These are phyloP conservation scores for Drosophila maculinotata DNA, from an alignment of 2,888 invertebrate genomes.

Conservation along the genomic window DNA sequence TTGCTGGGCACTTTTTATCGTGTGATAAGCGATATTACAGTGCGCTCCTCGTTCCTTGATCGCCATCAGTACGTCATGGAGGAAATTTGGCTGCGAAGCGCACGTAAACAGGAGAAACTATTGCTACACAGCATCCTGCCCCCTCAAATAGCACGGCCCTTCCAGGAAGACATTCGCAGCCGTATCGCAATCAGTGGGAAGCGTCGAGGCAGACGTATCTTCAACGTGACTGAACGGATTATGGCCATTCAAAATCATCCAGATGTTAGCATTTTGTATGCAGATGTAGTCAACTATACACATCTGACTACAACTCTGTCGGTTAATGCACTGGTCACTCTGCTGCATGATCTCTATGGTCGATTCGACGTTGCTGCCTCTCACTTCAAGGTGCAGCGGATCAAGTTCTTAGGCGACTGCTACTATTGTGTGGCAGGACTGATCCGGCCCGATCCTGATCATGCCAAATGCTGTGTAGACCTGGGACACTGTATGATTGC, in stretches of 20 bases:
- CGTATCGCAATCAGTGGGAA: constrained; percentile 82
- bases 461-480: constrained; percentile 95
- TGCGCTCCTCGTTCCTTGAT: constrained; percentile 63
- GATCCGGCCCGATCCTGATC: constrained; percentile 90
- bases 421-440: constrained; percentile 97
- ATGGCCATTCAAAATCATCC: constrained; percentile 92
- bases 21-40: constrained; percentile 40
- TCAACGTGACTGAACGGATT: background rate
- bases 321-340: constrained; percentile 92
- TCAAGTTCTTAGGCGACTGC: constrained; percentile 97
- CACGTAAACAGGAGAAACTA: constrained; percentile 36
- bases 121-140: constrained; percentile 94
- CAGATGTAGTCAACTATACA: constrained; percentile 97
- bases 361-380: constrained; percentile 95
- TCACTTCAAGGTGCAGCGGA: constrained; percentile 91
- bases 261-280: constrained; percentile 95
- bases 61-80: constrained; percentile 60
- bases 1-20: constrained; percentile 57
- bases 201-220: fast-evolving
- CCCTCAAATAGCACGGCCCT: constrained; percentile 90
- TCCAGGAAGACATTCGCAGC: constrained; percentile 87
- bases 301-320: constrained; percentile 90
- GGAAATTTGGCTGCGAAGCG: constrained; percentile 35
- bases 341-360: constrained; percentile 95
- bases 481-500: constrained; percentile 95